These are phyloP conservation scores for Hirtodrosophila trivittata DNA, from an alignment of 2,888 invertebrate genomes.

Conservation along the genomic window DNA sequence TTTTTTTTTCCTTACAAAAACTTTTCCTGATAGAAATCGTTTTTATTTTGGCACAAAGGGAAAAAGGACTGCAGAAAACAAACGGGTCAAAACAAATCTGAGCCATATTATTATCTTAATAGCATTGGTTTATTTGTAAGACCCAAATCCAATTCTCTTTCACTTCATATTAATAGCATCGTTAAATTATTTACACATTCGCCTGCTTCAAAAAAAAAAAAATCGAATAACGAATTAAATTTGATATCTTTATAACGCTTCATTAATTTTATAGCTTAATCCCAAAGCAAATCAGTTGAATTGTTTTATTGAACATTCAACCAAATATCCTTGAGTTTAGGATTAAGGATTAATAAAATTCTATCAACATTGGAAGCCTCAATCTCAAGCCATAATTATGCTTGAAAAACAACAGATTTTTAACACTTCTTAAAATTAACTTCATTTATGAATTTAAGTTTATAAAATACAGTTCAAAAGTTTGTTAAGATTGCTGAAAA, in stretches of 20 bases:
- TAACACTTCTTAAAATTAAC: too few relatives aligned
- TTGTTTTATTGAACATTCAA: conserved; percentile 26
- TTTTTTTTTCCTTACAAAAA: too few relatives aligned
- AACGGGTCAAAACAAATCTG: too few relatives aligned
- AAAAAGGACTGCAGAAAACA: too few relatives aligned
- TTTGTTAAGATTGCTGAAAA: too few relatives aligned
- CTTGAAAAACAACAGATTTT: too few relatives aligned
- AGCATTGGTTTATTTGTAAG: conserved; percentile 24
- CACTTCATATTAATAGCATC: conserved; percentile 21
- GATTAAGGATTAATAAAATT: conserved; percentile 13
- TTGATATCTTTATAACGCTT: conserved; percentile 34
- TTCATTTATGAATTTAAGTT: too few relatives aligned
- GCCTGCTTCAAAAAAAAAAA: conserved; percentile 8
- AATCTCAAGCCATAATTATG: too few relatives aligned
- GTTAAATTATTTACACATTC: conserved; percentile 16
- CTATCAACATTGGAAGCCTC: too few relatives aligned
- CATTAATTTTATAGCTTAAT: conserved; percentile 32
- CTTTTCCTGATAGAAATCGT: too few relatives aligned
- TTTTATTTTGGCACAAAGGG: too few relatives aligned
- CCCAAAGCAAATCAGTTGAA: conserved; percentile 33
- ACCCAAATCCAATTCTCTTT: background rate
- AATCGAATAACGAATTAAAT: conserved; percentile 28
- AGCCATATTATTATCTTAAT: conserved; percentile 15
- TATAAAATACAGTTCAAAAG: too few relatives aligned
- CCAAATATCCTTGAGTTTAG: conserved; percentile 1